These are phyloP conservation scores for Rhipidura dahli DNA, from an alignment of 2,113 vertebrate species.

Conservation along the genomic window DNA sequence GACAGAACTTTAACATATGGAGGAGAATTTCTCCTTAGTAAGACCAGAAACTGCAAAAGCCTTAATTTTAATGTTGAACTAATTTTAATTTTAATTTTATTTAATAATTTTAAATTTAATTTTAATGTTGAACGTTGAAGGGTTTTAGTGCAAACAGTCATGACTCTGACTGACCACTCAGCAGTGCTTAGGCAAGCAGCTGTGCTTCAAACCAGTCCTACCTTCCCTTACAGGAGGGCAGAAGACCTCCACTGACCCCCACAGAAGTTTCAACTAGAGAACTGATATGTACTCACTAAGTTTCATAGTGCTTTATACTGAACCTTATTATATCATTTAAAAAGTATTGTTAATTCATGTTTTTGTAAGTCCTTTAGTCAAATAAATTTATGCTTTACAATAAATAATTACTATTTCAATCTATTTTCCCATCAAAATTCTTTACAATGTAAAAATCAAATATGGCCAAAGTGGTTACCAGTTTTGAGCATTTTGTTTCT, in stretches of 20 bases:
- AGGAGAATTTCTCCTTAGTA: neutral
- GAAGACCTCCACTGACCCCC: neutral
- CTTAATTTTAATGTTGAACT: neutral
- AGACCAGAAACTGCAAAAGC: neutral
- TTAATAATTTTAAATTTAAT: too few species aligned
- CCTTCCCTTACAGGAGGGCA: neutral
- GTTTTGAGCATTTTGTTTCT: neutral
- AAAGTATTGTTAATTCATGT: neutral
- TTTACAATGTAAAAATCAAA: neutral
- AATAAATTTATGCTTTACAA: neutral
- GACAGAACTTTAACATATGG: neutral
- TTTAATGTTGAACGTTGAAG: neutral
- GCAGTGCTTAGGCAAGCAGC: neutral
- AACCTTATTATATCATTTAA: neutral
- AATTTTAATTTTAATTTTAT: too few species aligned
- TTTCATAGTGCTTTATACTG: neutral
- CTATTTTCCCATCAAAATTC: neutral
- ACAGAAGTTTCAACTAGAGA: neutral
- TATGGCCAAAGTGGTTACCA: neutral
- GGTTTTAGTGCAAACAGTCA: accelerated
- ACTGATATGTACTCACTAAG: neutral
- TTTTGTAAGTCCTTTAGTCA: neutral
- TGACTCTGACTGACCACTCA: neutral
- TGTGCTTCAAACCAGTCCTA: neutral
- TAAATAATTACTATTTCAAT: neutral